Conservation (phyloP, 1,140 invertebrate species). For the Eurosta solidaginis region DNA sequence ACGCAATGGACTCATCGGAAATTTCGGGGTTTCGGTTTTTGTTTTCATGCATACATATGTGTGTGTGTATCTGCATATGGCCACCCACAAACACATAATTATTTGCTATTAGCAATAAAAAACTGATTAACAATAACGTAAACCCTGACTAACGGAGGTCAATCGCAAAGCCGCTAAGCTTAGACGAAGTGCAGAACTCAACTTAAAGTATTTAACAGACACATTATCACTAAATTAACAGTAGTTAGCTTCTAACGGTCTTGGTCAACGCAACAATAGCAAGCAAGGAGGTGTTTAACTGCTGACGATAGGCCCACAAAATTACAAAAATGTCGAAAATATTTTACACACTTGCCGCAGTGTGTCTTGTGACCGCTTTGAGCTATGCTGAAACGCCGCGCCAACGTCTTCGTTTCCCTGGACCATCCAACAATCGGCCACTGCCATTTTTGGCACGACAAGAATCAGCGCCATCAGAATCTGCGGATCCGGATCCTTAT, state of each 20-base stretch:
- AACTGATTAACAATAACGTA: background rate
- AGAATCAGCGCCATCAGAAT: background rate
- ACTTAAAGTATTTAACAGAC: background rate
- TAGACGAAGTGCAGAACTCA: background rate
- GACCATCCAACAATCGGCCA: background rate
- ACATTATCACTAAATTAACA: background rate
- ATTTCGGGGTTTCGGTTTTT: background rate
- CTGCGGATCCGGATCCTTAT: constrained; percentile 38
- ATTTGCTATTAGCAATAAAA: background rate
- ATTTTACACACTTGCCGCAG: background rate
- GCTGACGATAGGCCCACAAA: background rate
- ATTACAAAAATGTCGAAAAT: background rate
- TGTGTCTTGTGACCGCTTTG: background rate
- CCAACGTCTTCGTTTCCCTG: constrained; percentile 8
- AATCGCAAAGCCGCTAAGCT: background rate
- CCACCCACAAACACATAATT: background rate
- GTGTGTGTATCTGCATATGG: background rate
- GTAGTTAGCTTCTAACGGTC: constrained; percentile 26
- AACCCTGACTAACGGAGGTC: background rate
- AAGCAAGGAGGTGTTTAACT: background rate
- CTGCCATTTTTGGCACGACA: constrained; percentile 19
- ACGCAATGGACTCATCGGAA: background rate
- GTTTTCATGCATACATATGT: background rate
- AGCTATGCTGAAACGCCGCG: background rate
- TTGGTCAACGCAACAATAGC: background rate